These are phyloP conservation scores for Hydrotaea diabolus DNA, from an alignment of 2,888 invertebrate species.

Conservation along the genomic window DNA sequence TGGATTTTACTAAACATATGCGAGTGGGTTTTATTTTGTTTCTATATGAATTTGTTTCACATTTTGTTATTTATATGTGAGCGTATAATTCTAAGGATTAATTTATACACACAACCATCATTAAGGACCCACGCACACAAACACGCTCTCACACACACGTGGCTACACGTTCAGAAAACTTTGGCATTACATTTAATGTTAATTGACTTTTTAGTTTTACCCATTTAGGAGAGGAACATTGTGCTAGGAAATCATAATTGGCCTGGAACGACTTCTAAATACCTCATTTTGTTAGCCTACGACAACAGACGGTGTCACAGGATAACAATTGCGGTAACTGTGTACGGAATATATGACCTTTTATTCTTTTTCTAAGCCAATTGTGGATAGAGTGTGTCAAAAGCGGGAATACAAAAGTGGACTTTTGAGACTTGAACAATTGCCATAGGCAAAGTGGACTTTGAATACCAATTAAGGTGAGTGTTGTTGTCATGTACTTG, in stretches of 20 bases:
- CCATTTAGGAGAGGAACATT: neutral
- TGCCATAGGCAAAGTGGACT: too few relatives aligned
- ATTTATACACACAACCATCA: slow-evolving; percentile 39
- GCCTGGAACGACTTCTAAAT: neutral
- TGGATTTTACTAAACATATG: neutral
- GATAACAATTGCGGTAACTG: too few relatives aligned
- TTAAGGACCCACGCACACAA: slow-evolving; percentile 36
- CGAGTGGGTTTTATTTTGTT: neutral
- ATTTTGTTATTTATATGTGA: slow-evolving; percentile 39
- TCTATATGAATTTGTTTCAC: neutral
- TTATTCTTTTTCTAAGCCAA: too few relatives aligned
- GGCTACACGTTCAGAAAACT: neutral
- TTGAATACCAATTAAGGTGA: too few relatives aligned
- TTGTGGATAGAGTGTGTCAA: too few relatives aligned
- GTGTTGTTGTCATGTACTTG: too few relatives aligned
- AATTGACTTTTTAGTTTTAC: slow-evolving; percentile 9
- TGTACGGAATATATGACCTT: too few relatives aligned
- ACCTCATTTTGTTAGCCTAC: neutral
- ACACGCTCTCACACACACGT: neutral
- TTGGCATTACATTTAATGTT: slow-evolving; percentile 21
- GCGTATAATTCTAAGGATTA: slow-evolving; percentile 38
- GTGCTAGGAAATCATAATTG: neutral
- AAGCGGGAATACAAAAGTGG: too few relatives aligned
- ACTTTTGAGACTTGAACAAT: too few relatives aligned
- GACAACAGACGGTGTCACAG: neutral